A percentile compares a stretch with the other conserved stretches of the same genome.
phyloP scores from a whole-genome alignment of 2,113 vertebrate species.

The Phycodurus eques region DNA sequence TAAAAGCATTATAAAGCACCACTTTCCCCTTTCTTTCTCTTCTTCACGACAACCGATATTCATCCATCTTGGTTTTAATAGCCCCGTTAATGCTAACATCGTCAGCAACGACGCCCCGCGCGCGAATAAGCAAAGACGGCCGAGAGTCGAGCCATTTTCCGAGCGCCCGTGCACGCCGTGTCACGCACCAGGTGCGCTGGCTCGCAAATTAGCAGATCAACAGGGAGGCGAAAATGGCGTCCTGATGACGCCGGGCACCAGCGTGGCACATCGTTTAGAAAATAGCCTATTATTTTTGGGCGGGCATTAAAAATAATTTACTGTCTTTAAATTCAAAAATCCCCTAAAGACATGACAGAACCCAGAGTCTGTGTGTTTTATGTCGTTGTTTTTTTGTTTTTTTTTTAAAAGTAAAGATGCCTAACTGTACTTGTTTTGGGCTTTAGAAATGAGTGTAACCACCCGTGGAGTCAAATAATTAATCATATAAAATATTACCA shows the following conservation, averaged over 20 bases:
- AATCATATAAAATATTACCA: neutral
- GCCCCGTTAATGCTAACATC: constrained; percentile 65
- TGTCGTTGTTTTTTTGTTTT: neutral
- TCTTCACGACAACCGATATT: constrained; percentile 49
- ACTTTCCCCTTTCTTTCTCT: constrained; percentile 17
- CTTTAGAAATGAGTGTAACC: neutral
- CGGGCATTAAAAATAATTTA: constrained; percentile 79
- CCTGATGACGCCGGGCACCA: constrained; percentile 71
- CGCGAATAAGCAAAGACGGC: constrained; percentile 59
- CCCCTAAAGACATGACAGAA: constrained; percentile 61
- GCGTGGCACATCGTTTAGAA: constrained; percentile 75
- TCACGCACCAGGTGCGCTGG: constrained; percentile 76
- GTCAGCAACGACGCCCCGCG: constrained; percentile 59
- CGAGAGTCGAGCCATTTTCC: constrained; percentile 59
- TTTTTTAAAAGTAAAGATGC: neutral
- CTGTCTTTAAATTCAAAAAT: constrained; percentile 70
- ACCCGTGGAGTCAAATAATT: neutral
- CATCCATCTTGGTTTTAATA: constrained; percentile 61
- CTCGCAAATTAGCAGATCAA: constrained; percentile 78
- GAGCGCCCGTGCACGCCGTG: constrained; percentile 60
- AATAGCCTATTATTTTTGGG: constrained; percentile 79
- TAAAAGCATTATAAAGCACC: neutral
- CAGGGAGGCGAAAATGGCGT: constrained; percentile 74
- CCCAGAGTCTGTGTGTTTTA: constrained; percentile 26
- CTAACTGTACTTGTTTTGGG: neutral